Evolutionary conservation across 2,888 invertebrate genomes (phyloP).

Genomic region (Oligia latruncula): DNA sequence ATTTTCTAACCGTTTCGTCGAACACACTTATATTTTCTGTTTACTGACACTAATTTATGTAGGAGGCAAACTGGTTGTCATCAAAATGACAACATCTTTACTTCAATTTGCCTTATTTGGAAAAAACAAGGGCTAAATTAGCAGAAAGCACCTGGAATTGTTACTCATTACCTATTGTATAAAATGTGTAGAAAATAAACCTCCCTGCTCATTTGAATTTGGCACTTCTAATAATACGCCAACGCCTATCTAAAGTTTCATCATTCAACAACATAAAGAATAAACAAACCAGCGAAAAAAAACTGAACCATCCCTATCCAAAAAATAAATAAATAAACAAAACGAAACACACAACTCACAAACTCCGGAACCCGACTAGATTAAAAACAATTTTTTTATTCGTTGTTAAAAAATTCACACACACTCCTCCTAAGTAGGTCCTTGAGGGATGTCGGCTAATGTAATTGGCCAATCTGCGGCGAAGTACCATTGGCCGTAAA

Average conservation of each 20-base stretch:
- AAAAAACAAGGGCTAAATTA: not conserved
- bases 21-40: not conserved
- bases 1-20: not conserved
- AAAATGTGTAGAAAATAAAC: not conserved
- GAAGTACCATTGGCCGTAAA: constrained; percentile 63
- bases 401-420: constrained; percentile 67
- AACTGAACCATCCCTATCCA: not conserved
- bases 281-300: not conserved
- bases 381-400: constrained; percentile 64
- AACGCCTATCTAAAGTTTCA: not conserved
- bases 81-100: not conserved
- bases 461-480: constrained; percentile 71
- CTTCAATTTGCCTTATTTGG: not conserved
- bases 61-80: not conserved
- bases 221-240: not conserved
- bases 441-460: constrained; percentile 65
- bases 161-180: not conserved
- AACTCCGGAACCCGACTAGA: constrained; percentile 41
- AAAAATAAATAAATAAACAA: constrained; percentile 24
- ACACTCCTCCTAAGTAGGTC: constrained; percentile 63
- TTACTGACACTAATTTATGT: not conserved
- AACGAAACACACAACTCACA: constrained; percentile 24
- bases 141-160: not conserved
- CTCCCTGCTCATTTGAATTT: not conserved
- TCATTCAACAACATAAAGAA: not conserved